These are phyloP conservation scores for Euspilapteryx auroguttella DNA, from an alignment of 2,888 invertebrate genomes.

Conservation along the genomic window DNA sequence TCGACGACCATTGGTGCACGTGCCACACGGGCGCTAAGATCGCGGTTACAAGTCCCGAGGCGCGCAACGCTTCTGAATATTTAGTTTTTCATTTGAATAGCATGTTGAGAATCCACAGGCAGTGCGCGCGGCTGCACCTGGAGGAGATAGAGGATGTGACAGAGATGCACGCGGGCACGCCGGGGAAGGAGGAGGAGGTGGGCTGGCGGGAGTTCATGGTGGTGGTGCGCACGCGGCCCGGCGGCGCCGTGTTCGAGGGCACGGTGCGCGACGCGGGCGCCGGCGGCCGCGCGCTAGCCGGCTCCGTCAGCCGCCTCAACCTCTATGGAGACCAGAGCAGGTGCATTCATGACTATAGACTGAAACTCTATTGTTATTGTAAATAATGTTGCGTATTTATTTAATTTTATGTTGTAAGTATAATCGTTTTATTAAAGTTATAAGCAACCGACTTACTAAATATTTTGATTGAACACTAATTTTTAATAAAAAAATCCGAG, in stretches of 20 bases:
- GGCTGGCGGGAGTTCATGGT: conserved; percentile 66
- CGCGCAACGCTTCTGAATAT: conserved; percentile 61
- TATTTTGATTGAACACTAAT: too few species aligned
- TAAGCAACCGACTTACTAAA: too few species aligned
- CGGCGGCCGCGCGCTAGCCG: conserved; percentile 58
- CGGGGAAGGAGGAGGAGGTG: conserved; percentile 23
- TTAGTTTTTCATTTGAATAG: conserved; percentile 68
- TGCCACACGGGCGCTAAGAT: conserved; percentile 72
- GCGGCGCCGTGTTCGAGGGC: conserved; percentile 77
- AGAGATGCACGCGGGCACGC: conserved; percentile 52
- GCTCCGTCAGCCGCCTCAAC: conserved; percentile 77
- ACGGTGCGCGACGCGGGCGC: conserved; percentile 56
- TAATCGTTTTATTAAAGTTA: too few species aligned
- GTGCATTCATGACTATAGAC: conserved; percentile 72
- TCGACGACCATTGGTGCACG: conserved; percentile 86
- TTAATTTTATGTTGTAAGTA: too few species aligned
- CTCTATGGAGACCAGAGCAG: conserved; percentile 79
- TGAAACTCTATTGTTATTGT: conserved; percentile 81
- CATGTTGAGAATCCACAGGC: conserved; percentile 58
- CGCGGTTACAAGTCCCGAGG: conserved; percentile 46
- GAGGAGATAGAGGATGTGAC: conserved; percentile 67
- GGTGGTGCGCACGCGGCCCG: conserved; percentile 66
- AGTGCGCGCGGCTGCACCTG: conserved; percentile 68
- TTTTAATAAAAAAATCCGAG: too few species aligned
- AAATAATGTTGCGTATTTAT: conserved; percentile 12